Evolutionary conservation across 2,888 invertebrate genomes (phyloP).

Genomic region (Isoperla grammatica): DNA sequence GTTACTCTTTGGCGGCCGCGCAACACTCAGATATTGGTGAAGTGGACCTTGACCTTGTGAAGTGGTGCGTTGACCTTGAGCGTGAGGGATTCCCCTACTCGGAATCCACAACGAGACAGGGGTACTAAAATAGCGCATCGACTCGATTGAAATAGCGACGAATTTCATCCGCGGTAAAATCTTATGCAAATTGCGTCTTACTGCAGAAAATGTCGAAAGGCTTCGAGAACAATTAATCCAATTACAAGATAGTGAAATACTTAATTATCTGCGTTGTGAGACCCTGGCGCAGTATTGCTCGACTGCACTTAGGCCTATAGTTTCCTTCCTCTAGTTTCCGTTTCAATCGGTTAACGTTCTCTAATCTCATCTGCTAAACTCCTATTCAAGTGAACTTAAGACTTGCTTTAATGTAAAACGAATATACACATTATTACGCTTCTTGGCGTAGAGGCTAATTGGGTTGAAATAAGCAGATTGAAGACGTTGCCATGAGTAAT

Average conservation of each 20-base stretch:
- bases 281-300: not conserved
- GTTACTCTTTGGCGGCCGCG: no score
- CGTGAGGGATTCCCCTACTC: not conserved
- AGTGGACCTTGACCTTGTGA: not conserved
- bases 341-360: not conserved
- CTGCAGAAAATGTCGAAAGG: constrained; percentile 1
- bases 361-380: no score
- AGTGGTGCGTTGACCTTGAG: not conserved
- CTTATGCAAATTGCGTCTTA: constrained; percentile 14
- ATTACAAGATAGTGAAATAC: constrained; percentile 14
- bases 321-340: not conserved
- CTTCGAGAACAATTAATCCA: constrained; percentile 17
- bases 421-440: no score
- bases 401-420: no score
- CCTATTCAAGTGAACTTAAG: no score
- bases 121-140: no score
- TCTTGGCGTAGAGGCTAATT: no score
- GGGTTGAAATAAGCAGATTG: no score
- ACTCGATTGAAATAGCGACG: no score
- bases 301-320: not conserved
- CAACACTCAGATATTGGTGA: no score
- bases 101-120: no score
- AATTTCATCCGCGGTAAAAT: not conserved
- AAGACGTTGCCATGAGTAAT: no score
- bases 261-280: constrained; percentile 14